Conservation (phyloP, 2,113 vertebrate genomes). For the Galbula dea region DNA sequence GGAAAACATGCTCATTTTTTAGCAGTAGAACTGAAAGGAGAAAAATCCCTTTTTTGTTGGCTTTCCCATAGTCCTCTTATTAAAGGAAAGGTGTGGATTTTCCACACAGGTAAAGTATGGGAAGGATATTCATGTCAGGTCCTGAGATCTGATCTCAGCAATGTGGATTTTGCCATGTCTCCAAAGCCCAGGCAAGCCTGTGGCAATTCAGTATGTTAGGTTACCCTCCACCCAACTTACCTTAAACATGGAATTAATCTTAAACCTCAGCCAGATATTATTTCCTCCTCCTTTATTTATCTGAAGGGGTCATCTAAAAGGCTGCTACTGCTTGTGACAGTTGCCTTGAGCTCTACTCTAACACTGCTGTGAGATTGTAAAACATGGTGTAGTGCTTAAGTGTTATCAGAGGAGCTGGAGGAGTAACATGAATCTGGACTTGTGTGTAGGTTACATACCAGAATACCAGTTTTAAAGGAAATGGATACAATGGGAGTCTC, state of each 20-base stretch:
- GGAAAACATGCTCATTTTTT: not conserved
- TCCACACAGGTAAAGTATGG: not conserved
- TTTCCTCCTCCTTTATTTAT: not conserved
- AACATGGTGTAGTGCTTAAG: accelerated
- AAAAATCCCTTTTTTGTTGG: not conserved
- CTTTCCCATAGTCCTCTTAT: not conserved
- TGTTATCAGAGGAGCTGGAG: not conserved
- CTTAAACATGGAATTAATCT: not conserved
- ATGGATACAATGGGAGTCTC: not conserved
- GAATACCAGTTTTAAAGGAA: not conserved
- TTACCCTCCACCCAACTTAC: not conserved
- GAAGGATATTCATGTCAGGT: not conserved
- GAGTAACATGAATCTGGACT: not conserved
- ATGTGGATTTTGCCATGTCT: not conserved
- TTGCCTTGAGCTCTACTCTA: not conserved
- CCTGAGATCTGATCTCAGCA: not conserved
- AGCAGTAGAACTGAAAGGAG: not conserved
- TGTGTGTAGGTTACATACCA: accelerated
- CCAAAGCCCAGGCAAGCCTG: not conserved
- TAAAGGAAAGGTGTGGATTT: not conserved
- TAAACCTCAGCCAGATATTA: not conserved
- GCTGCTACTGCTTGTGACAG: not conserved
- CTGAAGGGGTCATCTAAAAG: not conserved
- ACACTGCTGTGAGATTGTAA: not conserved
- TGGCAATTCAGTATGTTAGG: not conserved